These are phyloP conservation scores for Cichladusa arquata DNA, from an alignment of 2,113 vertebrate species.

Conservation along the genomic window DNA sequence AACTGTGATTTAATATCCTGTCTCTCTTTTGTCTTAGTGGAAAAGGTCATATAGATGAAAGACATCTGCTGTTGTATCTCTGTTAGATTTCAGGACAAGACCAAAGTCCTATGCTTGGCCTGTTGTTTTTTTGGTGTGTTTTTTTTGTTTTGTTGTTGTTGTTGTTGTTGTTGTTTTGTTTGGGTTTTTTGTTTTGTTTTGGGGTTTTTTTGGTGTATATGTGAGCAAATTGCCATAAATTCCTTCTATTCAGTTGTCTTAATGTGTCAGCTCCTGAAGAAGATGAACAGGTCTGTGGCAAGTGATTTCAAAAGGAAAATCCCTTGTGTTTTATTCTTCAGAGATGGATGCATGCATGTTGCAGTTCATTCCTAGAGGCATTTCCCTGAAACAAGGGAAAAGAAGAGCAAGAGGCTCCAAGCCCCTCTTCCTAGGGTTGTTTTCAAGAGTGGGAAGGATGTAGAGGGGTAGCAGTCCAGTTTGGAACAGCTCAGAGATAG, in stretches of 20 bases:
- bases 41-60: constrained; percentile 60
- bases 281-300: neutral
- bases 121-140: neutral
- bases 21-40: constrained; percentile 47
- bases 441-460: neutral
- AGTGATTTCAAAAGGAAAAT: neutral
- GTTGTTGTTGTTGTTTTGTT: too few species aligned
- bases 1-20: constrained; percentile 64
- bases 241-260: neutral
- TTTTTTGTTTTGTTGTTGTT: too few species aligned
- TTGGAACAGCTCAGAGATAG: neutral
- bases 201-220: neutral
- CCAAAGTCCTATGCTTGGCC: neutral
- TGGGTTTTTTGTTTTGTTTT: too few species aligned
- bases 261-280: neutral
- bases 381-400: neutral
- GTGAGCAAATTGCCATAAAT: neutral
- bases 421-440: neutral
- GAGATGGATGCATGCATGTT: neutral
- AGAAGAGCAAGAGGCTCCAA: neutral
- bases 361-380: neutral
- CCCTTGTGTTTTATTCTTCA: neutral
- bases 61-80: constrained; percentile 47
- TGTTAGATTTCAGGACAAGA: constrained; percentile 13
- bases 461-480: neutral